phyloP scores from a whole-genome alignment of 1,140 invertebrate genomes.

The Drosophila santomea region DNA sequence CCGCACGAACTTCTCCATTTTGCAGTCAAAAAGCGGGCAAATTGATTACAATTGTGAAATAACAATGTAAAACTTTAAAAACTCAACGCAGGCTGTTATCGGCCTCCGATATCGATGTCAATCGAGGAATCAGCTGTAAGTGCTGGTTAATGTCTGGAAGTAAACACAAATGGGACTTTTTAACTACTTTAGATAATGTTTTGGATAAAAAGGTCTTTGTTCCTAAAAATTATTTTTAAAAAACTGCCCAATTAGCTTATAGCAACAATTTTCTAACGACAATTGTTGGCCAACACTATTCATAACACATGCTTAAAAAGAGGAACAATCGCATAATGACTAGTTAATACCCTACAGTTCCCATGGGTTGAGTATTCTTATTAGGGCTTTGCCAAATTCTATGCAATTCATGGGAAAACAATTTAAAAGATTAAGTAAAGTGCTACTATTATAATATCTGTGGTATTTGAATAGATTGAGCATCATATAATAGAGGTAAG shows the following conservation, averaged over 20 bases:
- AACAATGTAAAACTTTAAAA: conserved; percentile 8
- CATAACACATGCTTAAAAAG: background rate
- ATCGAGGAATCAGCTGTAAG: background rate
- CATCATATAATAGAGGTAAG: no score
- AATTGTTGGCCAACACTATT: conserved; percentile 9
- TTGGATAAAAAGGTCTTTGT: no score
- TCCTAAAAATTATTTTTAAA: no score
- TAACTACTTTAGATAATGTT: no score
- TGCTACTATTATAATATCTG: no score
- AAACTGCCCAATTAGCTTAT: no score
- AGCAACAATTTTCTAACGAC: background rate
- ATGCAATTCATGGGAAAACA: no score
- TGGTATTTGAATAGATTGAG: no score
- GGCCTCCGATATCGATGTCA: background rate
- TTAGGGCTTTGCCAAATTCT: background rate
- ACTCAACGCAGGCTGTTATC: conserved; percentile 10
- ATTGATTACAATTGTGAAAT: conserved; percentile 24
- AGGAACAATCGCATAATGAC: fast-evolving
- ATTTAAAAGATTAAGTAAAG: no score
- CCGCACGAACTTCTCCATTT: conserved; percentile 78
- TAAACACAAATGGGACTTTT: no score
- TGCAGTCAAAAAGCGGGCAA: background rate
- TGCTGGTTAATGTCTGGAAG: background rate
- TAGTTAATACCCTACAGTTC: conserved; percentile 8
- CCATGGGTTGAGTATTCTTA: background rate